Evolutionary conservation across 2,113 vertebrate species (phyloP).

Genomic region (Equus quagga): DNA sequence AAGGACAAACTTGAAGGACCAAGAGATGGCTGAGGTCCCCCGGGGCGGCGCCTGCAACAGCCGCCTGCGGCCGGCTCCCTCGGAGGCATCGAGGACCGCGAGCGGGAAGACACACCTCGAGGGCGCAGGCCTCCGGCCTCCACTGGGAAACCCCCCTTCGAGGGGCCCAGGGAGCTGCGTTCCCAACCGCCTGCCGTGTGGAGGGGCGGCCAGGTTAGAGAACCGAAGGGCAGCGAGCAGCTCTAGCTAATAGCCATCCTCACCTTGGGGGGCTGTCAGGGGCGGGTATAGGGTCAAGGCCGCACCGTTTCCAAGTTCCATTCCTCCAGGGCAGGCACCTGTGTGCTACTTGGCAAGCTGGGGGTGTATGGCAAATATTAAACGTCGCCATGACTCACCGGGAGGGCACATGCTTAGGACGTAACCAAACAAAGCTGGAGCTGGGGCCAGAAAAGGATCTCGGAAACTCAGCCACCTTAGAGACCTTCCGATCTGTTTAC

Average conservation of each 20-base stretch:
- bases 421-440: neutral
- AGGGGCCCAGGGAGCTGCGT: neutral
- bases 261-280: neutral
- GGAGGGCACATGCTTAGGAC: neutral
- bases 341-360: neutral
- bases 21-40: neutral
- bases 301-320: neutral
- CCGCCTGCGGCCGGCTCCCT: neutral
- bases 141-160: neutral
- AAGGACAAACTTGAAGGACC: neutral
- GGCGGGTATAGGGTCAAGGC: neutral
- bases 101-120: neutral
- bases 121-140: neutral
- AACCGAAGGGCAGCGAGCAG: neutral
- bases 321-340: slow-evolving; percentile 51
- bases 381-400: slow-evolving; percentile 39
- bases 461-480: neutral
- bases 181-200: neutral
- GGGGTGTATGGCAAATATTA: slow-evolving; percentile 69
- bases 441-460: slow-evolving; percentile 9
- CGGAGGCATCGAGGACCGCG: neutral
- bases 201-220: neutral
- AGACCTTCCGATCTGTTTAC: neutral
- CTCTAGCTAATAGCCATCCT: neutral
- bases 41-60: neutral